phyloP scores from a whole-genome alignment of 2,888 invertebrate genomes.

The Strigamia transsilvanica region DNA sequence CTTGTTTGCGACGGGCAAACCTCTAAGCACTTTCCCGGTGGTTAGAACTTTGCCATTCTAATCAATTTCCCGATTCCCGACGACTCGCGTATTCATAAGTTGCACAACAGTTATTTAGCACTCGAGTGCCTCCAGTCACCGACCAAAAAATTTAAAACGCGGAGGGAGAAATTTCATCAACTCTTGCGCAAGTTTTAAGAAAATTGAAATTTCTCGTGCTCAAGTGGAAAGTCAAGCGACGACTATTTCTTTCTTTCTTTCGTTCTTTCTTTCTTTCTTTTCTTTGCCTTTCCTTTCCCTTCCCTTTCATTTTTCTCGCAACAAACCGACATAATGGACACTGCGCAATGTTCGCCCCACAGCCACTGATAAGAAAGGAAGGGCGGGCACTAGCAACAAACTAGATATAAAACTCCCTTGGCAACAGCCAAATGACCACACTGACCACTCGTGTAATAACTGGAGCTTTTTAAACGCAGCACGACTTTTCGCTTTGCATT shows the following conservation, averaged over 20 bases:
- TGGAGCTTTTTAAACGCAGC: conserved; percentile 9
- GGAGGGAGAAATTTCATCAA: background rate
- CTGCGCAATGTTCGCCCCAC: conserved; percentile 31
- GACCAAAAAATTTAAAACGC: background rate
- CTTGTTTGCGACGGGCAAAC: background rate
- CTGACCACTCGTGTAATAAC: conserved; percentile 39
- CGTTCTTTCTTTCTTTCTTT: background rate
- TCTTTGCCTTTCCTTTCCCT: background rate
- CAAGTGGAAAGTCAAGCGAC: background rate
- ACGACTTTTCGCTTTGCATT: conserved; percentile 24
- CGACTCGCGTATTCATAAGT: too few relatives aligned
- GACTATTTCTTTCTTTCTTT: background rate
- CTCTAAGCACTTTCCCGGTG: background rate
- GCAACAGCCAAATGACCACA: conserved; percentile 25
- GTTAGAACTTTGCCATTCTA: background rate
- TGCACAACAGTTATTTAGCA: background rate
- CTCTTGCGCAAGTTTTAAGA: background rate
- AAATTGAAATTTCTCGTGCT: background rate
- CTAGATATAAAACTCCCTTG: conserved; percentile 24
- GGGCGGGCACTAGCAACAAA: background rate
- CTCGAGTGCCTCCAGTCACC: background rate
- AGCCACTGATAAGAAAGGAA: conserved; percentile 12
- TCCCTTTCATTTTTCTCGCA: background rate
- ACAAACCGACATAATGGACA: background rate
- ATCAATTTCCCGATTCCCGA: background rate